Evolutionary conservation across 2,888 invertebrate species (phyloP).

Genomic region (Ochlodes sylvanus): DNA sequence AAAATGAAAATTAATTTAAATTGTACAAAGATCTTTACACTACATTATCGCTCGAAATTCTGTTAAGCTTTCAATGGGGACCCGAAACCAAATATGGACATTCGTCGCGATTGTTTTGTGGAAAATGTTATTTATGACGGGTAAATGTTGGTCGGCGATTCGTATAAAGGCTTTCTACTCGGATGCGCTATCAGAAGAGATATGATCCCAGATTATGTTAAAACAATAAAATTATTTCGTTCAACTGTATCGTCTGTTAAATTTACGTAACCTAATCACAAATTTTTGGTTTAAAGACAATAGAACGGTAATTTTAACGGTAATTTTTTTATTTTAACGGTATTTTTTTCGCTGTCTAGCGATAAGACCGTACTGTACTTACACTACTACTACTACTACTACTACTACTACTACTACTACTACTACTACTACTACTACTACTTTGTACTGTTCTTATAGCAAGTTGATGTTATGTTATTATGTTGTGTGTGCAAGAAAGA

Average conservation of each 20-base stretch:
- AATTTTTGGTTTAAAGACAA: no score
- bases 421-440: no score
- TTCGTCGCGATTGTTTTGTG: constrained; percentile 2
- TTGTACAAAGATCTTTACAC: constrained; percentile 13
- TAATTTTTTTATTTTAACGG: no score
- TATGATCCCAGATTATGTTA: constrained; percentile 1
- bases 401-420: no score
- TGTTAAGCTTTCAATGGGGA: neutral
- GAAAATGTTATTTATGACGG: constrained; percentile 14
- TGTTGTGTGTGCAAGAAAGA: no score
- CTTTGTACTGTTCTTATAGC: no score
- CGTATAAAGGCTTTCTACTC: constrained; percentile 3
- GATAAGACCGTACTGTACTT: no score
- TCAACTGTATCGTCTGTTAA: neutral
- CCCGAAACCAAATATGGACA: neutral
- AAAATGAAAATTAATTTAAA: constrained; percentile 26
- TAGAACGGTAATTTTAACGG: no score
- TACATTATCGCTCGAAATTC: constrained; percentile 9
- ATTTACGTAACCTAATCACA: neutral
- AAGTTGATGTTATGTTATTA: no score
- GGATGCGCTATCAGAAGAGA: neutral
- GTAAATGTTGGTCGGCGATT: neutral
- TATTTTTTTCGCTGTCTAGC: no score
- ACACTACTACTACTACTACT: no score
- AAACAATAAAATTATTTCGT: constrained; percentile 3